phyloP scores from a whole-genome alignment of 2,113 vertebrate species.

The Saguinus midas region DNA sequence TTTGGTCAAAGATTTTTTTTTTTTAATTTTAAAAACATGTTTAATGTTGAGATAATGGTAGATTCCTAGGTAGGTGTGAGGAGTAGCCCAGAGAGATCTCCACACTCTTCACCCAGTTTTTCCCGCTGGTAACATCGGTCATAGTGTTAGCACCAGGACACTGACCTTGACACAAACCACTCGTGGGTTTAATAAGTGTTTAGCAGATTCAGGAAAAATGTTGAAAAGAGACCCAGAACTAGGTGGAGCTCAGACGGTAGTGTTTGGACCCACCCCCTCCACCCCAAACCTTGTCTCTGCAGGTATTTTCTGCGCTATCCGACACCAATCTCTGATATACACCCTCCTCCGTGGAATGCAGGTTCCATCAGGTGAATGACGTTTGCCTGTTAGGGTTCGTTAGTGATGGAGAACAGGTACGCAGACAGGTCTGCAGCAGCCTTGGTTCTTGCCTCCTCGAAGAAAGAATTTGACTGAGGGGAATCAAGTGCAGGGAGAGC shows the following conservation, averaged over 20 bases:
- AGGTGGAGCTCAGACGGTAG: rapidly evolving
- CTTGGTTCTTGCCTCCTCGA: no score
- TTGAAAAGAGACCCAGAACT: no score
- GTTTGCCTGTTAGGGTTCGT: no score
- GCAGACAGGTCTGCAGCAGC: no score
- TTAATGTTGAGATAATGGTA: background rate
- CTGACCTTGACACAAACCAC: rapidly evolving
- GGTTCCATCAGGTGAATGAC: rapidly evolving
- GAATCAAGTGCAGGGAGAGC: no score
- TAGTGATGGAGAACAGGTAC: no score
- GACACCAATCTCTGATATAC: rapidly evolving
- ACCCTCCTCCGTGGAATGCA: background rate
- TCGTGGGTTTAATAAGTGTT: no score
- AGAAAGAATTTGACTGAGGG: no score
- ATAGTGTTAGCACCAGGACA: background rate
- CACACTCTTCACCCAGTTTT: rapidly evolving
- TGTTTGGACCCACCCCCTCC: rapidly evolving
- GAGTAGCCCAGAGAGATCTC: background rate
- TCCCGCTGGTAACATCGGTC: background rate
- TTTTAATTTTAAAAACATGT: background rate
- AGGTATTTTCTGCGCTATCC: background rate
- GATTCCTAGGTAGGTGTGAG: background rate
- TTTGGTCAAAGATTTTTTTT: background rate
- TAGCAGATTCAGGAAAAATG: background rate
- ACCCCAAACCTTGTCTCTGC: rapidly evolving